A percentile compares a stretch with the other conserved stretches of the same genome.
These are phyloP conservation scores for Myopa testacea DNA, from an alignment of 2,888 invertebrate genomes.

Conservation along the genomic window DNA sequence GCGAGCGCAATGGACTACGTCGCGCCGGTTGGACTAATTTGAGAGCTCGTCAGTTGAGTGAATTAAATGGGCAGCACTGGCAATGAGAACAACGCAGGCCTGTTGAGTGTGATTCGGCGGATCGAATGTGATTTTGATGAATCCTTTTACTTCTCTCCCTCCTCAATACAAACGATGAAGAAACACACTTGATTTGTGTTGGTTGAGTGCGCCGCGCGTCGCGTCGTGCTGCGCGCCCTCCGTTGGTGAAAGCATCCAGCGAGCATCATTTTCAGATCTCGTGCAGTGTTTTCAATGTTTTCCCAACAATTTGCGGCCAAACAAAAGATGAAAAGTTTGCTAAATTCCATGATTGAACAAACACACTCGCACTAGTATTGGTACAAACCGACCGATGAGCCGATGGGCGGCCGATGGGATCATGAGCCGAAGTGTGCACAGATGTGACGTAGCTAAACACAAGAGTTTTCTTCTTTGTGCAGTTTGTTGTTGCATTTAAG, in stretches of 20 bases:
- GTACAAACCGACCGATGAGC: neutral
- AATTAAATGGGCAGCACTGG: neutral
- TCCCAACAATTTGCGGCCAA: constrained; percentile 30
- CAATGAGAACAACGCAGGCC: neutral
- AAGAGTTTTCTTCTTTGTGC: neutral
- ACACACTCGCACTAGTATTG: neutral
- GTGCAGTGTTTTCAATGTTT: constrained; percentile 11
- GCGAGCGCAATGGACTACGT: neutral
- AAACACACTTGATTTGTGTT: neutral
- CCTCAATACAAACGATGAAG: neutral
- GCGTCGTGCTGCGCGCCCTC: too few relatives aligned
- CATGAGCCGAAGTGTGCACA: neutral
- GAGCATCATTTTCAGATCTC: neutral
- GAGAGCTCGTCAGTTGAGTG: constrained; percentile 1
- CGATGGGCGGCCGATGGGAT: too few relatives aligned
- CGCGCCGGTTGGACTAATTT: constrained; percentile 12
- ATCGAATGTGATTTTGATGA: neutral
- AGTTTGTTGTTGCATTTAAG: neutral
- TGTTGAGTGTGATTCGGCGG: neutral
- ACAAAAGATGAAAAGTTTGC: constrained; percentile 10
- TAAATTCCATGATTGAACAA: constrained; percentile 1
- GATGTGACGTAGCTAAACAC: constrained; percentile 5
- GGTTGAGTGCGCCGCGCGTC: neutral
- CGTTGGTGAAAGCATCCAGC: neutral
- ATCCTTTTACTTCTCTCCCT: neutral